Percentiles rank a stretch among this genome's conserved stretches.
Evolutionary conservation across 2,113 vertebrate genomes (phyloP).

Genomic region (Cervus canadensis): DNA sequence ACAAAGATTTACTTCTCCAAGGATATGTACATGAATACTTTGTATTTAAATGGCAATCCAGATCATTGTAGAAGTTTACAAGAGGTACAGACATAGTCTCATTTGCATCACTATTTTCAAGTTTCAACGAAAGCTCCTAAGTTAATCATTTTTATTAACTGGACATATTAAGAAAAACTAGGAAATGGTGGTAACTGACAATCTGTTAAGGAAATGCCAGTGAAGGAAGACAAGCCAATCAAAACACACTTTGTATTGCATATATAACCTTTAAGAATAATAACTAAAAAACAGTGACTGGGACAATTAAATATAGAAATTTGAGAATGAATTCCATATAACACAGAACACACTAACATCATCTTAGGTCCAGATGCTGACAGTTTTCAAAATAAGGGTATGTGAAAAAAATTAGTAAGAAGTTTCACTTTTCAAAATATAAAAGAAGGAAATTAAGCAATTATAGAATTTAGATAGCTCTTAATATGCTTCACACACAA

Average conservation of each 20-base stretch:
- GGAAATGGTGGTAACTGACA: not conserved
- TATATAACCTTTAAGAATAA: not conserved
- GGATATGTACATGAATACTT: not conserved
- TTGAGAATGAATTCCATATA: not conserved
- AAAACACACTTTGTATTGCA: not conserved
- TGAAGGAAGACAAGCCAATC: not conserved
- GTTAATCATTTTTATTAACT: not conserved
- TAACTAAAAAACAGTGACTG: not conserved
- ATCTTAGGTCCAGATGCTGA: not conserved
- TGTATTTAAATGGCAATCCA: not conserved
- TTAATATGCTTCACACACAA: not conserved
- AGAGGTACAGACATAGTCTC: not conserved
- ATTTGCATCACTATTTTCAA: not conserved
- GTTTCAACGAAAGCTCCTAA: not conserved
- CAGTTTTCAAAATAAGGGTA: not conserved
- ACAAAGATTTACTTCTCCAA: not conserved
- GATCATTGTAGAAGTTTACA: not conserved
- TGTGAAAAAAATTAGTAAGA: not conserved
- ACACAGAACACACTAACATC: not conserved
- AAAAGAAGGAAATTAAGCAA: not conserved
- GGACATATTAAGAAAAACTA: not conserved
- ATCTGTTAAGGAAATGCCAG: not conserved
- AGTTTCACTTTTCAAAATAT: not conserved
- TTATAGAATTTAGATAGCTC: not conserved
- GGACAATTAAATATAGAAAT: not conserved